These are phyloP conservation scores for Apoda limacodes DNA, from an alignment of 2,888 invertebrate genomes.

Conservation along the genomic window DNA sequence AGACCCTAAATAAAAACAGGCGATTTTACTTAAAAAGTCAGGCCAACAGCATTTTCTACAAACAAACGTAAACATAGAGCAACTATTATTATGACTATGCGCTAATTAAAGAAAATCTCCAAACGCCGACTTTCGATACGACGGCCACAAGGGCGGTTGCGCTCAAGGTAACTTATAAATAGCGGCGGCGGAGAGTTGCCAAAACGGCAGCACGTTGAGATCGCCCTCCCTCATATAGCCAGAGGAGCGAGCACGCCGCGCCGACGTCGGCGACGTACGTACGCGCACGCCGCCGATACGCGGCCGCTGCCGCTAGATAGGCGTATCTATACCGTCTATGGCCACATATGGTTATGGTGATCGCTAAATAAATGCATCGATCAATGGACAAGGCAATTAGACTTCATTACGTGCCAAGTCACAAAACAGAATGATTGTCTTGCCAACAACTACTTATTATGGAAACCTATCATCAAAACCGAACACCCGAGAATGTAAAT, in stretches of 20 bases:
- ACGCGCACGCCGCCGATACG: conserved; percentile 17
- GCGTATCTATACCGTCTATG: neutral
- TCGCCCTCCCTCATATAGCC: conserved; percentile 52
- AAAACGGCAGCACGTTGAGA: too few species aligned
- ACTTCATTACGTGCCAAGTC: too few species aligned
- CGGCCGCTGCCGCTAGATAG: conserved; percentile 12
- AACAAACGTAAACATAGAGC: neutral
- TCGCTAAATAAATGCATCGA: too few species aligned
- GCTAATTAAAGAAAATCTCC: conserved; percentile 18
- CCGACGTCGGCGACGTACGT: conserved; percentile 32
- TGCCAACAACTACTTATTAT: too few species aligned
- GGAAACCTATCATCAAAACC: too few species aligned
- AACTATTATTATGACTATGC: too few species aligned
- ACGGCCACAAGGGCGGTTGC: conserved; percentile 61
- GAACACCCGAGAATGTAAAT: too few species aligned
- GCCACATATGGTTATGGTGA: too few species aligned
- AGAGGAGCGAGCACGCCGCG: conserved; percentile 20
- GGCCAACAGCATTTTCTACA: neutral
- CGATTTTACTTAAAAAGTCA: too few species aligned
- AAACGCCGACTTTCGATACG: conserved; percentile 35
- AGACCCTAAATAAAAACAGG: too few species aligned
- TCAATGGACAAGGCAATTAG: too few species aligned
- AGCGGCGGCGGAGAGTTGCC: conserved; percentile 55
- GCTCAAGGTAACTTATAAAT: conserved; percentile 67
- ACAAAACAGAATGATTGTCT: too few species aligned